Conservation (phyloP, 2,113 vertebrate species). For the Chamaea fasciata region DNA sequence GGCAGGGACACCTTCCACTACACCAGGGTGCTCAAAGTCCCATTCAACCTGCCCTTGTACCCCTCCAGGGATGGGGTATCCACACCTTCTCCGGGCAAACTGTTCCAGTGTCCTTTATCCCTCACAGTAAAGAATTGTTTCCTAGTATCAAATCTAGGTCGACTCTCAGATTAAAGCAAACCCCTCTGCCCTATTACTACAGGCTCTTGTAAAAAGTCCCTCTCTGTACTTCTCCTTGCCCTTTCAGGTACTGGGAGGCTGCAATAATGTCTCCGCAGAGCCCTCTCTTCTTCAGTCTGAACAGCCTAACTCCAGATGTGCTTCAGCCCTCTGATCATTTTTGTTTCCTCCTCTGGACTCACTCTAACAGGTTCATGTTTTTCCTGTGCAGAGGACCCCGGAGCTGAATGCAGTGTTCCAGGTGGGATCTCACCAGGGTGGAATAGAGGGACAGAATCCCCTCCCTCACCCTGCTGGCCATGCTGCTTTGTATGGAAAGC, state of each 20-base stretch:
- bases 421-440: not conserved
- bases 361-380: not conserved
- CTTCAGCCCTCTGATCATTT: not conserved
- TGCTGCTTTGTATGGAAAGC: not conserved
- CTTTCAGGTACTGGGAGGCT: not conserved
- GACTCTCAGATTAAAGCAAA: not conserved
- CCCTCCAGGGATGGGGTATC: not conserved
- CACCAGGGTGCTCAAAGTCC: not conserved
- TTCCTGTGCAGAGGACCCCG: not conserved
- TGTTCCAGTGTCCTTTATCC: not conserved
- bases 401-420: not conserved
- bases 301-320: not conserved
- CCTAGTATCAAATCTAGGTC: not conserved
- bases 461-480: not conserved
- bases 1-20: not conserved
- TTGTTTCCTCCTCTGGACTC: not conserved
- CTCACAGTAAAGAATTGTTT: not conserved
- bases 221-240: not conserved
- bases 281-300: not conserved
- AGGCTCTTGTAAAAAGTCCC: not conserved
- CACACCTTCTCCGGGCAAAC: not conserved
- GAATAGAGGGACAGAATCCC: not conserved
- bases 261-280: rapidly evolving
- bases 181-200: not conserved
- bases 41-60: not conserved